These are phyloP conservation scores for Rissa tridactyla DNA, from an alignment of 2,113 vertebrate genomes.

Conservation along the genomic window DNA sequence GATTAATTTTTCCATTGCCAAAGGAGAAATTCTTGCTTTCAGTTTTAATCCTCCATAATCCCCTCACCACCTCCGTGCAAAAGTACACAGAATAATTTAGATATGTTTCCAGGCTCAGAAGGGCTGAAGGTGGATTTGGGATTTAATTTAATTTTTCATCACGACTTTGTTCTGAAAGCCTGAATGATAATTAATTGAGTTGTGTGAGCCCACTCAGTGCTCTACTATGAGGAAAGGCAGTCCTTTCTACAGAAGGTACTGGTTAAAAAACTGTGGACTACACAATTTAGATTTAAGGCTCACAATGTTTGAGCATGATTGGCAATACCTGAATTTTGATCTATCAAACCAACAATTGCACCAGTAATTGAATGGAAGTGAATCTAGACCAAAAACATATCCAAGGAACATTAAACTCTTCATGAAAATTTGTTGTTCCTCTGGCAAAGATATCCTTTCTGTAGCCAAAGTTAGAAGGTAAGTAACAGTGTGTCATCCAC, in stretches of 20 bases:
- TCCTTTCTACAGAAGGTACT: background rate
- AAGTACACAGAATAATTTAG: background rate
- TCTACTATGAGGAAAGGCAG: background rate
- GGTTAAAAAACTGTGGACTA: background rate
- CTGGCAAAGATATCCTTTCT: background rate
- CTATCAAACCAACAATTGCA: background rate
- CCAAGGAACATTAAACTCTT: background rate
- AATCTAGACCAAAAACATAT: background rate
- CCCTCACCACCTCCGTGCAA: background rate
- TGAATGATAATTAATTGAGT: background rate
- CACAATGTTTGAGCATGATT: background rate
- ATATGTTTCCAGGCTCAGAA: background rate
- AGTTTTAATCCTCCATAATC: constrained; percentile 33
- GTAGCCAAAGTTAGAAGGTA: background rate
- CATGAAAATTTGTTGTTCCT: background rate
- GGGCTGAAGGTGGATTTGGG: background rate
- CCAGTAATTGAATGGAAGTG: background rate
- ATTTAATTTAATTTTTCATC: constrained; percentile 28
- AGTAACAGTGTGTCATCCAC: background rate
- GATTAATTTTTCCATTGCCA: background rate
- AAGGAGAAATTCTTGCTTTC: background rate
- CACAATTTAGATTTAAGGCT: background rate
- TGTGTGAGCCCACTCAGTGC: background rate
- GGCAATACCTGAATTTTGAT: background rate
- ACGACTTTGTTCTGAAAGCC: background rate